A percentile compares a stretch with the other conserved stretches of the same genome.
Conservation (phyloP, 35 echinoderm and acorn worm species). For the Strongylocentrotus purpuratus region DNA sequence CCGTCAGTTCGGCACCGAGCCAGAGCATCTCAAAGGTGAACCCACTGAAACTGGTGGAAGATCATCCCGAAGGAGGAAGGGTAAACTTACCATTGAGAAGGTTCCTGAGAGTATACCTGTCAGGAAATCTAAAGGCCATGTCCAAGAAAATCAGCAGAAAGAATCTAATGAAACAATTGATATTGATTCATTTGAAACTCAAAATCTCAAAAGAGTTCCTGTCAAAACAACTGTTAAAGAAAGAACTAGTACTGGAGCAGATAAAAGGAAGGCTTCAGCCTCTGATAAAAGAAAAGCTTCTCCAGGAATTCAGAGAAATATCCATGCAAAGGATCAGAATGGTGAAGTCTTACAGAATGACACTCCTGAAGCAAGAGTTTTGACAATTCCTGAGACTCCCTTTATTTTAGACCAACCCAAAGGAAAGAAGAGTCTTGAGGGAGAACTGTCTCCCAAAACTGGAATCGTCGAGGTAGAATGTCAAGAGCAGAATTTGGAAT, state of each 20-base stretch:
- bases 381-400: not conserved
- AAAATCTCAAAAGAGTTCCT: not conserved
- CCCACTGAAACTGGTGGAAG: not conserved
- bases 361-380: not conserved
- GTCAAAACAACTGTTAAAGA: not conserved
- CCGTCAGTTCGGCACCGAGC: conserved; percentile 69
- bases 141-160: not conserved
- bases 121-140: not conserved
- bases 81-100: not conserved
- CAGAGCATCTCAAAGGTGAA: conserved; percentile 41
- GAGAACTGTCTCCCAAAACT: not conserved
- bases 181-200: conserved; percentile 12
- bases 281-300: conserved; percentile 1
- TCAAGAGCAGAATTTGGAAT: not conserved
- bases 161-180: not conserved
- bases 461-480: not conserved
- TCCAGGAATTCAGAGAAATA: not conserved
- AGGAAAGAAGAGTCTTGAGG: not conserved
- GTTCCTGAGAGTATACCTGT: not conserved
- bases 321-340: not conserved
- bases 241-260: not conserved
- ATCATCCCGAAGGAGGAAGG: conserved; percentile 13
- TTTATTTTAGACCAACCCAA: not conserved
- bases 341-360: not conserved
- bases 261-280: not conserved